Evolutionary conservation across 2,797 vertebrate genomes (phyloP).

Genomic region (Pseudomugil tenellus): DNA sequence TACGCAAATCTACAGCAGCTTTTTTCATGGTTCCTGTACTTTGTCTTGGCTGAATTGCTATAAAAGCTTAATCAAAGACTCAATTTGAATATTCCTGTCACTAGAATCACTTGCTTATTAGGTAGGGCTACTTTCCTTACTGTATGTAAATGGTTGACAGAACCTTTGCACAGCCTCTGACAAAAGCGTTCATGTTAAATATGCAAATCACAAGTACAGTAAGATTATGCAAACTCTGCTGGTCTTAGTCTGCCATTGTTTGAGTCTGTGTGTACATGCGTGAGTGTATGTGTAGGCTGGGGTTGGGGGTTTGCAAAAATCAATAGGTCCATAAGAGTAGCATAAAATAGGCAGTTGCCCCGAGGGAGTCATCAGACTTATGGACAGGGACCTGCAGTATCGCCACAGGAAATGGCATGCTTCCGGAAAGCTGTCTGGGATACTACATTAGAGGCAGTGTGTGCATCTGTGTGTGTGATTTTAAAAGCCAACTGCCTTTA

Average conservation of each 20-base stretch:
- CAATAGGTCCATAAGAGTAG: constrained; percentile 52
- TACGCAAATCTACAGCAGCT: constrained; percentile 42
- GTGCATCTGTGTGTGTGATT: constrained; percentile 33
- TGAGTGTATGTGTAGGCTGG: constrained; percentile 8
- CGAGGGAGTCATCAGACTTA: constrained; percentile 73
- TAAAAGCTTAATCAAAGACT: constrained; percentile 64
- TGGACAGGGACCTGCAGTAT: constrained; percentile 68
- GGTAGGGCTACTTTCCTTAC: neutral
- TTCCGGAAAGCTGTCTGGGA: constrained; percentile 69
- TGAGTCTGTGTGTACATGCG: constrained; percentile 7
- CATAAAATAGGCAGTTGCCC: constrained; percentile 57
- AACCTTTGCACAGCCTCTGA: neutral
- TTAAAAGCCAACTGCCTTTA: constrained; percentile 44
- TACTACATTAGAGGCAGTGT: constrained; percentile 56
- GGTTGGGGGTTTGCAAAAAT: constrained; percentile 36
- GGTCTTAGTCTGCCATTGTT: constrained; percentile 10
- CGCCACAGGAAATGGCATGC: constrained; percentile 70
- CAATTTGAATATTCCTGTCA: no score
- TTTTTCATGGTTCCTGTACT: constrained; percentile 18
- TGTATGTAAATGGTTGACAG: constrained; percentile 2
- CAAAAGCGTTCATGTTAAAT: constrained; percentile 2
- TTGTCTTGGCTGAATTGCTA: constrained; percentile 27
- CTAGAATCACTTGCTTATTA: neutral
- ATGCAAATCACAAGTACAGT: constrained; percentile 39
- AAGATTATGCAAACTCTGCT: constrained; percentile 25